Evolutionary conservation across 2,888 invertebrate genomes (phyloP).

Genomic region (Ophion costatus): DNA sequence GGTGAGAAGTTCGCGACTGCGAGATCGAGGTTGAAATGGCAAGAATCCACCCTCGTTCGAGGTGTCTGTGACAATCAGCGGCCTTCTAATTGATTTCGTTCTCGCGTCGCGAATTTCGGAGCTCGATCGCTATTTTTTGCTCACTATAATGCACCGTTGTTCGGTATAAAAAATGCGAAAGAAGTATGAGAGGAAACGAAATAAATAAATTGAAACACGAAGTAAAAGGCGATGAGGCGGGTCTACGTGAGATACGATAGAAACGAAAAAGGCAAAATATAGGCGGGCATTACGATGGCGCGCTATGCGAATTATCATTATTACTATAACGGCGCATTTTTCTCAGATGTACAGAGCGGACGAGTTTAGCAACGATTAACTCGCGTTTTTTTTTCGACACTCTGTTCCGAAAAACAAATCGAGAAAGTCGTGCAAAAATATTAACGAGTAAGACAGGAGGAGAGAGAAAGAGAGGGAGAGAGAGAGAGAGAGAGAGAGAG

Average conservation of each 20-base stretch:
- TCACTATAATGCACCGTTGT: constrained; percentile 65
- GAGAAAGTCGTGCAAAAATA: background rate
- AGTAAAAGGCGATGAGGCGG: constrained; percentile 23
- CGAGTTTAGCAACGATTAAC: constrained; percentile 53
- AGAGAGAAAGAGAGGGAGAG: constrained; percentile 1
- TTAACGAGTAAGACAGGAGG: no score
- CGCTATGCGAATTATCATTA: constrained; percentile 47
- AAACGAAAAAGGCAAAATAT: constrained; percentile 36
- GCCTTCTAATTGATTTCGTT: constrained; percentile 2
- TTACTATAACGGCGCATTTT: constrained; percentile 28
- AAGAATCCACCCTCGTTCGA: background rate
- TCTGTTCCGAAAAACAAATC: constrained; percentile 1
- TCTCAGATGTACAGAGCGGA: constrained; percentile 45
- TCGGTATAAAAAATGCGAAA: constrained; percentile 30
- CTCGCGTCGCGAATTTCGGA: constrained; percentile 45
- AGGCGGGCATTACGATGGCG: constrained; percentile 60
- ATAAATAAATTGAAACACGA: background rate
- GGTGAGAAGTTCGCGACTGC: constrained; percentile 28
- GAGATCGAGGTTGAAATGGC: background rate
- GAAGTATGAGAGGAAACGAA: background rate
- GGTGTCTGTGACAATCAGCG: background rate
- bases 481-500: background rate
- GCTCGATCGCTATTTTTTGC: constrained; percentile 56
- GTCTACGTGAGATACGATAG: constrained; percentile 52
- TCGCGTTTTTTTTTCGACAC: constrained; percentile 37